These are phyloP conservation scores for Ondatra zibethicus DNA, from an alignment of 2,113 vertebrate genomes.

Conservation along the genomic window DNA sequence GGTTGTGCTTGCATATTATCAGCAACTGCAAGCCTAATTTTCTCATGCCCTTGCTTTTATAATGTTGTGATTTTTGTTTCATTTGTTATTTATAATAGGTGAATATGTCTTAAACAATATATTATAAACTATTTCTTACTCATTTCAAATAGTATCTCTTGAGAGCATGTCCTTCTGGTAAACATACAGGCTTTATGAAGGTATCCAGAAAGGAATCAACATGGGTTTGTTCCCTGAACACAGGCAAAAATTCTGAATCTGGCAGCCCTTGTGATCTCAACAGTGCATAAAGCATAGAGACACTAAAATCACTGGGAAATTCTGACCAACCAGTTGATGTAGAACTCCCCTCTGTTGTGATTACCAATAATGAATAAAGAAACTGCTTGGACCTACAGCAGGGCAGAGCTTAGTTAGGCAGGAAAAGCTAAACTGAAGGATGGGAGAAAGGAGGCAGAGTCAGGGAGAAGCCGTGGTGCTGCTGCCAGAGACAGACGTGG, in stretches of 20 bases:
- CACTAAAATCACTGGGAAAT: accelerated
- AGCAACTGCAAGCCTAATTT: not conserved
- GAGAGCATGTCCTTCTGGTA: not conserved
- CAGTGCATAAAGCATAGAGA: not conserved
- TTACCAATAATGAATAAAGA: too few relatives aligned
- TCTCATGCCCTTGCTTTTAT: not conserved
- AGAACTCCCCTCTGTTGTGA: too few relatives aligned
- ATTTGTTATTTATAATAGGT: not conserved
- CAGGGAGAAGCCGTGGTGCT: too few relatives aligned
- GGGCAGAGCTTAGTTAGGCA: too few relatives aligned
- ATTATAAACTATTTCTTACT: not conserved
- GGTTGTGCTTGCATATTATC: not conserved
- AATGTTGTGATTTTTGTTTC: not conserved
- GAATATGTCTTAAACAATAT: not conserved
- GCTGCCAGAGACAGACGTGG: too few relatives aligned
- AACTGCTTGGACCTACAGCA: too few relatives aligned
- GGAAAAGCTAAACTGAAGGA: too few relatives aligned
- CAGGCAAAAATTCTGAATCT: not conserved
- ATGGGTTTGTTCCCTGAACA: not conserved
- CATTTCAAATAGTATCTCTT: not conserved
- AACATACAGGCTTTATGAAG: not conserved
- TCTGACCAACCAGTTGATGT: not conserved
- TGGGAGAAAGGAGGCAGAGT: too few relatives aligned
- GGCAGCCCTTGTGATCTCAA: not conserved
- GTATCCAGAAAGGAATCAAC: not conserved